Conservation (phyloP, 2,797 vertebrate species). For the Pseudopleuronectes americanus region DNA sequence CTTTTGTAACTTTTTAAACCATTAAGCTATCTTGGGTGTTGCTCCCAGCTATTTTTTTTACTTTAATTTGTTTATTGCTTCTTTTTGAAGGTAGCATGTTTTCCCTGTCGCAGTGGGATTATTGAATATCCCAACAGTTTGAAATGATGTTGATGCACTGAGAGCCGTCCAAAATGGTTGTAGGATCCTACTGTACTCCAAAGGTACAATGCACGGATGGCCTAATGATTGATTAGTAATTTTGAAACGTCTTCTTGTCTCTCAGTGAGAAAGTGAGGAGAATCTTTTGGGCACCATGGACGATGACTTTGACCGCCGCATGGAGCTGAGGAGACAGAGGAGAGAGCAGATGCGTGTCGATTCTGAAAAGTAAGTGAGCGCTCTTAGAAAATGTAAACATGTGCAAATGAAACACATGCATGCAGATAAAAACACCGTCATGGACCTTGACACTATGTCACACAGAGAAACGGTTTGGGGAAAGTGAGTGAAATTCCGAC, state of each 20-base stretch:
- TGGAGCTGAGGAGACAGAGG: conserved; percentile 96
- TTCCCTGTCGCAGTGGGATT: no score
- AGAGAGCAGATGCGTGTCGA: conserved; percentile 96
- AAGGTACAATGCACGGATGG: not conserved
- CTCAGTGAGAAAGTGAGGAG: conserved; percentile 65
- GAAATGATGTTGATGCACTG: no score
- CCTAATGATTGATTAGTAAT: not conserved
- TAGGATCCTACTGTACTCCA: not conserved
- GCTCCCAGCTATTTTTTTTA: conserved; percentile 7
- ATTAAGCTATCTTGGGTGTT: conserved; percentile 45
- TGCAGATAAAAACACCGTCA: not conserved
- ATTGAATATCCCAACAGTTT: not conserved
- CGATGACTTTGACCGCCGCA: conserved; percentile 94
- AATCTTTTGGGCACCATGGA: conserved; percentile 87
- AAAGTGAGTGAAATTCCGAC: not conserved
- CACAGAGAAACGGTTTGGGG: not conserved
- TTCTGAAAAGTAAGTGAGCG: conserved; percentile 87
- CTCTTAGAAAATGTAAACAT: not conserved
- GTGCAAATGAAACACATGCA: not conserved
- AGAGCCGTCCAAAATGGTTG: not conserved
- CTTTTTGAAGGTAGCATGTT: not conserved
- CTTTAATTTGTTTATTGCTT: not conserved
- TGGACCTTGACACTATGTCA: not conserved
- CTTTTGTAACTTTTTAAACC: conserved; percentile 25
- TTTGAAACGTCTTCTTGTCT: conserved; percentile 27